Base-by-base conservation (phyloP, 2,888 invertebrate genomes). In the Megastigmus dorsalis region DNA sequence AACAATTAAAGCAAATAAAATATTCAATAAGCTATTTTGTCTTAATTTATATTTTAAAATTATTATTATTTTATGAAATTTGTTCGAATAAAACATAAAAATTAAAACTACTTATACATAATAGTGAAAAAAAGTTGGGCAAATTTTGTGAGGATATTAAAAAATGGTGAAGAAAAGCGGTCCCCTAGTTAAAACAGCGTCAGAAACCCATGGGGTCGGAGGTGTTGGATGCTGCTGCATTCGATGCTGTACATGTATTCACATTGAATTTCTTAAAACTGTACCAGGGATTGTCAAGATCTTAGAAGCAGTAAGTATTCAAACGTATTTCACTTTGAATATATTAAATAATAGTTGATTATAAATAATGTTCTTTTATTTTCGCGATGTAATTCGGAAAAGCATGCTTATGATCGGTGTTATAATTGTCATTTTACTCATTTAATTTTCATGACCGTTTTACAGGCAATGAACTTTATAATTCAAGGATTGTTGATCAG, bases 231-330 rank as follows among this genome's bases (percentile, higher is more conserved):
- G n/a, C n/a, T n/a, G n/a, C n/a, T n/a, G n/a, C n/a, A n/a, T n/a
- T n/a, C n/a, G 92, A 76, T 93, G 95, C 82, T 95, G 94, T 82
- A 93, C 94, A 13, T 95, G 95, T 84, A 88, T 96, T 68, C 93
- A 95, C 85, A 90, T 95, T n/a, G n/a, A 92, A 54, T 95, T 95
- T 85, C 88, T 95, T n/a, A 92, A 92, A 59, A 92, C 93, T 0
- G 90, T 92, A 77, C 92, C 93, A 41, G 96, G 96, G 20, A 85
- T 94, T 30, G 89, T 95, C 48, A 96, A 95, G 89, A 84, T 95
- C 1, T 89, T 91, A 75, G 94, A 96, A 91, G 90, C 94, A 81
- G 94, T 94, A 89, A 88, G 95, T 80, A 3, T 4, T 10, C 9
- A 20, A 5, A n/a, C 5, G n/a, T n/a, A 10, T 43, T 48, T 48